These are phyloP conservation scores for Glossosoma conforme DNA, from an alignment of 1,140 invertebrate genomes.

Conservation along the genomic window DNA sequence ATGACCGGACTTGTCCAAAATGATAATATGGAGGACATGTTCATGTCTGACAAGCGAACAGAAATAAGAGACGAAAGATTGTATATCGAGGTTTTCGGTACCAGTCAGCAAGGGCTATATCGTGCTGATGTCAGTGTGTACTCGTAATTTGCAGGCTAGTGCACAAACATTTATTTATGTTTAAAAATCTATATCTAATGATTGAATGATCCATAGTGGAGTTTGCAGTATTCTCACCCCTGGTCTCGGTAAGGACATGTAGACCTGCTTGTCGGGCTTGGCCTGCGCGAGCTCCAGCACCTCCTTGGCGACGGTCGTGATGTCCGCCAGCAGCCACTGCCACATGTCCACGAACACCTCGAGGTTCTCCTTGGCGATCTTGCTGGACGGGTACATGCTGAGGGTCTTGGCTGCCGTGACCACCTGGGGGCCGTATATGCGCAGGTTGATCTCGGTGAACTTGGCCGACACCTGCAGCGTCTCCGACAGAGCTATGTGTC, in stretches of 20 bases:
- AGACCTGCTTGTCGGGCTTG: constrained; percentile 82
- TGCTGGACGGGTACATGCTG: constrained; percentile 85
- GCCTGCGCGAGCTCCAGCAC: constrained; percentile 76
- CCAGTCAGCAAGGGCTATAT: no score
- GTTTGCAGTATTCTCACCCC: constrained; percentile 63
- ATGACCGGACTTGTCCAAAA: no score
- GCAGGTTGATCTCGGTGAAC: constrained; percentile 90
- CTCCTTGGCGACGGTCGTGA: constrained; percentile 80
- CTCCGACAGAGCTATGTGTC: constrained; percentile 92
- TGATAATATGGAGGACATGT: no score
- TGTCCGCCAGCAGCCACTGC: constrained; percentile 87
- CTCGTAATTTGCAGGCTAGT: no score
- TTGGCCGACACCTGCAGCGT: constrained; percentile 92
- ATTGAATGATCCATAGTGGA: not conserved
- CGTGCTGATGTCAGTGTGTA: no score
- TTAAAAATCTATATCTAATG: not conserved
- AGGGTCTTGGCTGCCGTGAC: constrained; percentile 89
- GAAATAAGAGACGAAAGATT: no score
- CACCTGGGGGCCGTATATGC: constrained; percentile 92
- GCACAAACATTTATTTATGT: no score
- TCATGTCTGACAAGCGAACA: no score
- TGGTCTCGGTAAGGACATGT: constrained; percentile 89
- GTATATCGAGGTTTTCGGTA: no score
- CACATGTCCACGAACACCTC: constrained; percentile 98
- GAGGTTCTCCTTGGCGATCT: constrained; percentile 95